phyloP scores from a whole-genome alignment of 1,140 invertebrate genomes.

The Brachionus manjavacas region DNA sequence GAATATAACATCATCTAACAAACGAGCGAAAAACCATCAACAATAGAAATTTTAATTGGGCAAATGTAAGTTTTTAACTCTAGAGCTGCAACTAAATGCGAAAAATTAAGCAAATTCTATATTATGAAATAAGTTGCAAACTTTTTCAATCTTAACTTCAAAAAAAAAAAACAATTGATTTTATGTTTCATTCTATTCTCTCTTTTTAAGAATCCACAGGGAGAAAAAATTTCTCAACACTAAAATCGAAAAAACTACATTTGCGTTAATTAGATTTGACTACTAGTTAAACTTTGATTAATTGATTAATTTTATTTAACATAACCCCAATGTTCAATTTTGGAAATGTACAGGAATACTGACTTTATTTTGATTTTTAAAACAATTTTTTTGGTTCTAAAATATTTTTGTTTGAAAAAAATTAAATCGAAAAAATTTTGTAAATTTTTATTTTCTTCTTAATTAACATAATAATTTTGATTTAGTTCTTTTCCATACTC shows the following conservation, averaged over 20 bases:
- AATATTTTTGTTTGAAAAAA: not conserved
- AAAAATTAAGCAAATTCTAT: not conserved
- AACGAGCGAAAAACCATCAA: not conserved
- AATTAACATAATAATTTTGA: slow-evolving; percentile 15
- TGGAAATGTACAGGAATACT: not conserved
- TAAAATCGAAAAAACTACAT: not conserved
- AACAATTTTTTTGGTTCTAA: not conserved
- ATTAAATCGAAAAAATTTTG: not conserved
- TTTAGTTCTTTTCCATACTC: not conserved
- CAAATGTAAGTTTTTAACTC: slow-evolving; percentile 20
- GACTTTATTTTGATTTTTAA: not conserved
- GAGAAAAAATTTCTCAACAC: not conserved
- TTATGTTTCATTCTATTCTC: not conserved
- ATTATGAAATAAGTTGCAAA: not conserved
- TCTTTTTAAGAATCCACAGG: slow-evolving; percentile 11
- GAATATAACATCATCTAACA: slow-evolving; percentile 1
- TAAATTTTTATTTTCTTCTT: not conserved
- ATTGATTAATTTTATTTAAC: not conserved
- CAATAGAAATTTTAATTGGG: slow-evolving; percentile 1
- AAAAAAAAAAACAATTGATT: slow-evolving; percentile 1
- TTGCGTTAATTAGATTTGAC: not conserved
- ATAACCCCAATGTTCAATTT: not conserved
- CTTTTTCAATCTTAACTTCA: not conserved
- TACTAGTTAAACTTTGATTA: not conserved
- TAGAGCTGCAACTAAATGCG: slow-evolving; percentile 17